Base-by-base conservation (phyloP, 1,140 invertebrate genomes). In the Chrysoperla carnea region DNA sequence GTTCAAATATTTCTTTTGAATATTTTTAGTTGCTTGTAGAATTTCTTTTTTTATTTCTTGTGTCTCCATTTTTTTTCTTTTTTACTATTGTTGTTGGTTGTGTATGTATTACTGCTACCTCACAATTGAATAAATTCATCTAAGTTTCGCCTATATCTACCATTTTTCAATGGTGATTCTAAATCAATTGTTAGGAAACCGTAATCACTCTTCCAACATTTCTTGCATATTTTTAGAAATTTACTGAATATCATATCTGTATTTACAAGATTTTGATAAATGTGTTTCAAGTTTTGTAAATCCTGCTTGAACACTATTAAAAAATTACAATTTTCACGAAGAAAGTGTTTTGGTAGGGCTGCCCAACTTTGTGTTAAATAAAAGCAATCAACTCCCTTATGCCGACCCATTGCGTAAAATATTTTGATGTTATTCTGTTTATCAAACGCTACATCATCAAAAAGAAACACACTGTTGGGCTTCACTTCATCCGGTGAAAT, bases 221-320 rank as follows among this genome's bases (percentile, higher is more conserved):
- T n/a, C 28, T 35, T 38, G 46, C 55, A 60, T 11, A 57, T 28
- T n/a, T 52, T 14, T 49, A 50, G 50, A 48, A 59, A 59, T 41
- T 52, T n/a, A 28, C 46, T 29, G 50, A 46, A 60, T 4, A 33
- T 36, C 46, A 63, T 58, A 48, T 62, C 55, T 13, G 49, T 50
- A 40, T 52, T 53, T 9, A 60, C 49, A 51, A 60, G 55, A 41
- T 61, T 55, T 35, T 53, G 47, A 42, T 56, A 59, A 39, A 60
- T 52, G 50, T 62, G 60, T 44, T 52, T 53, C 17, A 60, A 48
- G 52, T 60, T 61, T 12, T 48, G 46, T 39, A 55, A 52, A 54
- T 60, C 57, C 50, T 59, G 57, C 48, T 52, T 53, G 50, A 61
- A 63, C 15, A 60, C 15, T 11, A 57, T 46, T 11, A 60, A 29